Conservation (phyloP, 2,113 vertebrate species). For the Sinocyclocheilus grahami region DNA sequence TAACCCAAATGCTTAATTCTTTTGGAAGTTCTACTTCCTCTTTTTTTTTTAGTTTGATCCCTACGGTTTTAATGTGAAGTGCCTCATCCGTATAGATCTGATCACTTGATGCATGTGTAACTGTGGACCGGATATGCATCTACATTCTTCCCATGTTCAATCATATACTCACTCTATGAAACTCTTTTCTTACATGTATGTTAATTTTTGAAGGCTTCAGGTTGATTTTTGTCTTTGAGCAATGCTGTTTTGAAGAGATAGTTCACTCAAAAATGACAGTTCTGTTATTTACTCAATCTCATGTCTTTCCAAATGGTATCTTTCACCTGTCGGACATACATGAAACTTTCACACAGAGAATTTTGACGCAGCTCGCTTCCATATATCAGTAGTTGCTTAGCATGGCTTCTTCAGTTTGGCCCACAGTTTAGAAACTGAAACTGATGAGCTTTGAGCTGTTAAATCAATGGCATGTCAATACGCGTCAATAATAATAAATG, state of each 20-base stretch:
- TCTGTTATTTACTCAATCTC: neutral
- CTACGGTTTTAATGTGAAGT: neutral
- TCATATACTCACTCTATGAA: neutral
- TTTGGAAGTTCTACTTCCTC: neutral
- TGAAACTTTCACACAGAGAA: too few relatives aligned
- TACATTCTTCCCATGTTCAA: neutral
- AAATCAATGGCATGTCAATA: neutral
- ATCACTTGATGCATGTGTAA: neutral
- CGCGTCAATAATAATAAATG: neutral
- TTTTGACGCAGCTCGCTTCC: too few relatives aligned
- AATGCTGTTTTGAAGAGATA: neutral
- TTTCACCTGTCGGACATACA: neutral
- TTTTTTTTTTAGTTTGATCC: neutral
- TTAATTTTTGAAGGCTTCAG: neutral
- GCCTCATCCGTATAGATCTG: neutral
- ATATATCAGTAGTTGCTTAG: too few relatives aligned
- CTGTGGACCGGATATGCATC: neutral
- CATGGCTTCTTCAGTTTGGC: too few relatives aligned
- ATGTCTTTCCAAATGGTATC: neutral
- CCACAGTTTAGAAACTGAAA: neutral
- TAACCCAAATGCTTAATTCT: neutral
- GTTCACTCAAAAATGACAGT: neutral
- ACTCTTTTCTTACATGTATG: neutral
- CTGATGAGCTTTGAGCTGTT: neutral
- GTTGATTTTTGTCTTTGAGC: too few relatives aligned